Base-by-base conservation (phyloP, 2,797 vertebrate species). In the Notamacropus eugenii region DNA sequence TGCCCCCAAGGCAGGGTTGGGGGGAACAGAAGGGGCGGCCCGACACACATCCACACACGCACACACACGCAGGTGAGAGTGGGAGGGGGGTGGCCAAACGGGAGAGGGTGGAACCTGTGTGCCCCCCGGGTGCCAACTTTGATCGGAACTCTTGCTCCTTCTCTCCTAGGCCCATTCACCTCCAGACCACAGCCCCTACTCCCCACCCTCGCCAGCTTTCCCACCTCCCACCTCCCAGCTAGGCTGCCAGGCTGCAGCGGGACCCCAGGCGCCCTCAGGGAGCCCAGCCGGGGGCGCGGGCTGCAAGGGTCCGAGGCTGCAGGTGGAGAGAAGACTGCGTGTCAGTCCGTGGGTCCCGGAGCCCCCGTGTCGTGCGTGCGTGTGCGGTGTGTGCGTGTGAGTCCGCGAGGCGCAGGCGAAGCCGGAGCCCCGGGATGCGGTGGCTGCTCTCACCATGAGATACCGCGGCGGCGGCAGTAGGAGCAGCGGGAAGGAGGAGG, bases 361-460 rank as follows among this genome's bases (percentile, higher is more conserved):
- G 40, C 40, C 74, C 40, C 74, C 22, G 74, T 27, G 74, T 12
- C 3, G 40, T 87, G 74, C 40, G 62, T 74, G 34, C 62, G 40
- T 46, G 74, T 50, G 67, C 22, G 58, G 67, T 82, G 67, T 82
- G n/a, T 46, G 74, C 40, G 40, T 50, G 74, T 27, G 74, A 87
- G 92, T 95, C 93, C 34, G 55, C 31, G 28, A 54, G 8, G 22
- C 90, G 12, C 22, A 0, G 58, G 46, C 74, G 54, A 46, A 40
- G 55, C 96, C 59, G 22, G 93, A 94, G 96, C 94, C 94, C 95
- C 97, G 96, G 98, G 94, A 98, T 97, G 97, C 94, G 96, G 98
- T 93, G 97, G 91, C 97, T 96, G 95, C 96, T 97, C 97, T 82
- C 98, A 98, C 97, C 98, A 98, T 98, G 97, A 98, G 97, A 97